Evolutionary conservation across 2,113 vertebrate species (phyloP), one percentile per base, ranked within the genome.

Genomic region (Colossoma macropomum): DNA sequence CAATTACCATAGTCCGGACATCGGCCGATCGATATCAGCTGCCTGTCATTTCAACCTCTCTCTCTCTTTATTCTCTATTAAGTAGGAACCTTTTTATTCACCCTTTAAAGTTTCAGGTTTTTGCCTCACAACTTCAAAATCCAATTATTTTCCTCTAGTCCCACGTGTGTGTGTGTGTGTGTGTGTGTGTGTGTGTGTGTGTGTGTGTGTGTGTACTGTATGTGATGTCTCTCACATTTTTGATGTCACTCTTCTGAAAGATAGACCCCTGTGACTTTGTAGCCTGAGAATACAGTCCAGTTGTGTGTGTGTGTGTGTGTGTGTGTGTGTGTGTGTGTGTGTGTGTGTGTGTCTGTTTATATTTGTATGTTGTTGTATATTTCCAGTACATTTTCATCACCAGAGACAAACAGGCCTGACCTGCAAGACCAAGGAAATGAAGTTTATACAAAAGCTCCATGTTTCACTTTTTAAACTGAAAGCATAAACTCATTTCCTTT

Each of bases 11-110:
- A 30, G 54, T 72, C 21, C 48, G 30, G 56, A 45, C 56, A 77
- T 75, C 85, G 59, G 74, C 45, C 78, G 69, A 86, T 86, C 77
- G 41, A 86, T 86, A 80, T 66, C 62, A 72, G 30, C 81, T 86
- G 81, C 77, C 76, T 65, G 72, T 72, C 85, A 80, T 80, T 70
- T 68, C 79, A 19, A 4, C 52, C 71, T 62, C 8, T 66, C 15
- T 66, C 28, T 17, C 28, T 66, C 28, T 34, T 6, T 41, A 10
- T 62, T 77, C 71, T 66, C 21, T 19, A 48, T 50, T 54, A 34
- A 21, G 28, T 23, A 56, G 63, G 63, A 76, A 83, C 71, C 70
- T 8, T 30, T 72, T 76, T 65, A 21, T 30, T 25, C 59, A 62
- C 62, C 50, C 28, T 83, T 56, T 54, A 19, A 54, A 54, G 52